A percentile compares a stretch with the other conserved stretches of the same genome.
Evolutionary conservation across 1,140 invertebrate genomes (phyloP).

Genomic region (Lethocerus indicus): DNA sequence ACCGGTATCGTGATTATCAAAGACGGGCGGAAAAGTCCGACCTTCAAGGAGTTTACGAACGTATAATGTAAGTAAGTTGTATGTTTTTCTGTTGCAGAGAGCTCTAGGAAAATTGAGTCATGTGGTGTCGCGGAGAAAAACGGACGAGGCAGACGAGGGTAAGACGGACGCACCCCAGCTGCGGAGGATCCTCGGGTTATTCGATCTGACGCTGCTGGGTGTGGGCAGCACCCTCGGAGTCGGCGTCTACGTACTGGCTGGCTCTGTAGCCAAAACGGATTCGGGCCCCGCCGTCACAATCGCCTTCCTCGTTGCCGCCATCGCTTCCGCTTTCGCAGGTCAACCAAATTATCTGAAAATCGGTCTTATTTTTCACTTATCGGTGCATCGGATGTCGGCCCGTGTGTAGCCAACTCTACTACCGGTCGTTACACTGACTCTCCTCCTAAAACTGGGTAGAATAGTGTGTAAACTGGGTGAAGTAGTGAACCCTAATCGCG

Average conservation of each 20-base stretch:
- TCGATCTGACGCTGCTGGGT: constrained; percentile 66
- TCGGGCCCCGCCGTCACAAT: constrained; percentile 75
- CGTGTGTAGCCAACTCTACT: too few relatives aligned
- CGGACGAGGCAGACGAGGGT: neutral
- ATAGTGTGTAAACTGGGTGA: too few relatives aligned
- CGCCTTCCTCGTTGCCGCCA: constrained; percentile 74
- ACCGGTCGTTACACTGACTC: too few relatives aligned
- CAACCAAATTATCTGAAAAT: constrained; percentile 19
- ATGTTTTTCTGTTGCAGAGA: constrained; percentile 5
- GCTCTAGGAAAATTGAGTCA: neutral
- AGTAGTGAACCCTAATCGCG: too few relatives aligned
- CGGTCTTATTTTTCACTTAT: too few relatives aligned
- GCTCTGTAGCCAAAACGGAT: constrained; percentile 63
- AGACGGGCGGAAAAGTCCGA: too few relatives aligned
- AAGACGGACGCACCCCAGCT: constrained; percentile 35
- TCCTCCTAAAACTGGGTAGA: too few relatives aligned
- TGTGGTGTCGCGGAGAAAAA: constrained; percentile 8
- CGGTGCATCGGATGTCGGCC: too few relatives aligned
- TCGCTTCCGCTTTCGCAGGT: constrained; percentile 80
- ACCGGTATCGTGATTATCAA: too few relatives aligned
- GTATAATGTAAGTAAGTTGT: neutral
- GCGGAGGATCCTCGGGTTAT: constrained; percentile 50
- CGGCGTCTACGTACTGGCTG: constrained; percentile 82
- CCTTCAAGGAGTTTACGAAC: too few relatives aligned
- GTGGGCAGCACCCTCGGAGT: constrained; percentile 78